phyloP scores from a whole-genome alignment of 2,888 invertebrate species.

The Peribatodes rhomboidaria region DNA sequence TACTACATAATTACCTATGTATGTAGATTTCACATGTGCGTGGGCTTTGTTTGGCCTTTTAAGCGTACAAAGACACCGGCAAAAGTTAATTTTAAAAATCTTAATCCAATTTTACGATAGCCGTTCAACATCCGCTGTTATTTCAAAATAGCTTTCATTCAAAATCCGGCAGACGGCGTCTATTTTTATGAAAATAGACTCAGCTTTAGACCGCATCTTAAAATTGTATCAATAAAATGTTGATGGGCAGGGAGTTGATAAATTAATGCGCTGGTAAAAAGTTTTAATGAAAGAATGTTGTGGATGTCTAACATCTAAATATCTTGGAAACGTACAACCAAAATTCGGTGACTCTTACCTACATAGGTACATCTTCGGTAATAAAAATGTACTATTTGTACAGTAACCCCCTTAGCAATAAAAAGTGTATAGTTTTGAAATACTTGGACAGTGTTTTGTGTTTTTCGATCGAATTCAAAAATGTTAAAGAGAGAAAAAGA shows the following conservation, averaged over 20 bases:
- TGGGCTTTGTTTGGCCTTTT: background rate
- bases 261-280: constrained; percentile 51
- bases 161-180: constrained; percentile 29
- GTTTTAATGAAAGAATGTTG: constrained; percentile 15
- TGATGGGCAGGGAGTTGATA: constrained; percentile 61
- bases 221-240: constrained; percentile 54
- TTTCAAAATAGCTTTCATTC: constrained; percentile 34
- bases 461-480: too few relatives aligned
- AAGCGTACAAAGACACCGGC: background rate
- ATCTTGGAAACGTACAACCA: too few relatives aligned
- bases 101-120: constrained; percentile 27
- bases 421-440: too few relatives aligned
- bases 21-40: too few relatives aligned
- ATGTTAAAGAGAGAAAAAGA: too few relatives aligned
- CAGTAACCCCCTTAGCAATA: too few relatives aligned
- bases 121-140: constrained; percentile 31
- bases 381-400: too few relatives aligned
- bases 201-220: constrained; percentile 49
- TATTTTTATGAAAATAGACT: constrained; percentile 38
- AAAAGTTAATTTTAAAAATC: background rate
- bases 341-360: too few relatives aligned
- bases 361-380: too few relatives aligned
- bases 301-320: constrained; percentile 16
- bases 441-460: too few relatives aligned
- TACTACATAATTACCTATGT: too few relatives aligned